Base-by-base conservation (phyloP, 2,797 vertebrate species). In the Apogon hyalosoma region DNA sequence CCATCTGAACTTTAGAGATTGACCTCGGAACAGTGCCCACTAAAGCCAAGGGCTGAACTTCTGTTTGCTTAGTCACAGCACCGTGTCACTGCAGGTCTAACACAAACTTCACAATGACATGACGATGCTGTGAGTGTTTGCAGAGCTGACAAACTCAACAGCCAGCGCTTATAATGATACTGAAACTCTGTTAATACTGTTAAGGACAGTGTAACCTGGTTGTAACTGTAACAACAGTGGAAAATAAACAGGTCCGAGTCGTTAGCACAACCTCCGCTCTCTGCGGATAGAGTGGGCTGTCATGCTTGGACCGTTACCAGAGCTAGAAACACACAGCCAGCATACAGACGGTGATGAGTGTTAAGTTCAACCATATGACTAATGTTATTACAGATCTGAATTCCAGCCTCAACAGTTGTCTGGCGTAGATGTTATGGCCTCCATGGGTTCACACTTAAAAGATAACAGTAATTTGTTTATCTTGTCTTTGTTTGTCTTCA, bases 331-430 rank as follows among this genome's bases (percentile, higher is more conserved):
- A 46, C 70, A 62, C 36, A 51, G 43, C 24, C 58, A 38, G 49
- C 45, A n/a, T 74, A 63, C 78, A 83, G 80, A 78, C 75, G n/a
- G 75, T 75, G 84, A 62, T 61, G 77, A 82, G 75, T 82, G 79
- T 79, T 86, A 61, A 63, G 74, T 85, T 85, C 81, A 74, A 80
- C 63, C 73, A 61, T 69, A 73, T 77, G 69, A 85, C 67, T 79
- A 75, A 78, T 77, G 70, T 79, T 82, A 69, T 73, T 75, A 86
- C 79, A 85, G 72, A 75, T 73, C 39, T 21, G 36, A 47, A 55
- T 58, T 69, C 46, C 39, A 68, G 55, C 52, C 69, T 62, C 59
- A 51, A 58, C 41, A 45, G 41, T 46, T 11, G n/a, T 36, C 33
- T 36, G 33, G 33, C 9, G 33, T 46, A 7, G 18, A 18, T 46